Evolutionary conservation across 2,797 vertebrate species (phyloP), one percentile per base, ranked within the genome.

Genomic region (Lates japonicus): DNA sequence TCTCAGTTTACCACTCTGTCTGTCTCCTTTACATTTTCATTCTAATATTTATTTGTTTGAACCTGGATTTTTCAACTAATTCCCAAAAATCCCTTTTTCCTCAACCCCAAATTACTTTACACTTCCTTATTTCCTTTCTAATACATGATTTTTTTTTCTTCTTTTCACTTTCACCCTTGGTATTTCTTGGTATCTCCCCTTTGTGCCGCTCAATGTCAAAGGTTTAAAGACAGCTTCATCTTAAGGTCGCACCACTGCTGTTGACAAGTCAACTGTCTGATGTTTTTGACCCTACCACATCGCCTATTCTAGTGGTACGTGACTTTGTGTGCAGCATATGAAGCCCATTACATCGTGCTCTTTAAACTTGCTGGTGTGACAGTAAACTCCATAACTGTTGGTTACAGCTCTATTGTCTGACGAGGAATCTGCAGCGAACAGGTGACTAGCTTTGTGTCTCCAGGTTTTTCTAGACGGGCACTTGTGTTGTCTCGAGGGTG

Each of bases 401-500:
- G 3, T 69, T 49, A 54, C 14, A 33, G 31, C 20, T 70, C 29
- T 9, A 82, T 83, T 87, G 54, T 89, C 81, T 25, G 1, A 62
- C 2, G 8, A 31, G 80, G 72, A 88, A 86, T 85, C 59, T 22
- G 20, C 5, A 58, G 65, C 3, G 63, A 90, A 89, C 92, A 93
- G 92, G 84, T 92, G 92, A 87, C 49, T 14, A 44, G 48, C 76
- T 85, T 76, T 80, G 58, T 88, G 80, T 92, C 83, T 93, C 78
- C 74, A 81, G 77, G 74, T 90, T 84, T 83, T 83, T 85, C 20
- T 2, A 65, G 62, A 57, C 9, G 16, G 74, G 25, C 83, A 52
- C 86, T 90, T 84, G 78, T 74, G 79, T 86, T 83, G 89, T 91
- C 93, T 92, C 86, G 5, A 73, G 92, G 90, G 91, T 46, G 48